These are phyloP conservation scores for Lamellibrachia luymesi DNA, from an alignment of 1,140 invertebrate genomes.

Conservation along the genomic window DNA sequence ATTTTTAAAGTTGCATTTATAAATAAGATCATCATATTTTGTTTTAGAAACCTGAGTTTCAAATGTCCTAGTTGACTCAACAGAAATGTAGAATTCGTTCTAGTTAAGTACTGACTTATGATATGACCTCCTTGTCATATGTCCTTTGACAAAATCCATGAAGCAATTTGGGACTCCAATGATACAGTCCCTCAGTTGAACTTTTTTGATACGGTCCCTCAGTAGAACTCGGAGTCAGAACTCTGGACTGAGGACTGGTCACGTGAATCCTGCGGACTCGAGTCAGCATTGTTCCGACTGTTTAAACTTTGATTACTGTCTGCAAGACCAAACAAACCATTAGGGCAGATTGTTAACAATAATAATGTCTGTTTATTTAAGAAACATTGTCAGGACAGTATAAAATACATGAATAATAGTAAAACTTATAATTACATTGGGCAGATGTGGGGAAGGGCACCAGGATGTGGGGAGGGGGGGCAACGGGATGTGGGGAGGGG, in stretches of 20 bases:
- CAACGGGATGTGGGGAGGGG: too few relatives aligned
- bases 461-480: background rate
- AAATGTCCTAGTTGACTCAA: background rate
- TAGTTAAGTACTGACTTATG: background rate
- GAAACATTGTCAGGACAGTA: background rate
- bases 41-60: background rate
- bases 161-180: background rate
- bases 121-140: background rate
- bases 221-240: conserved; percentile 55
- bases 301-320: conserved; percentile 36
- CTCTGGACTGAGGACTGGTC: conserved; percentile 52
- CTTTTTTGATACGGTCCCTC: conserved; percentile 4
- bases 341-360: background rate
- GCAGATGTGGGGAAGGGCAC: background rate
- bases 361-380: background rate
- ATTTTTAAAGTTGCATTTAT: background rate
- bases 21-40: background rate
- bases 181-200: background rate
- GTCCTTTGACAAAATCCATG: background rate
- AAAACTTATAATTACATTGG: background rate
- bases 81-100: background rate
- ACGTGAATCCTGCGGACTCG: conserved; percentile 37
- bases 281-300: conserved; percentile 31
- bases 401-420: background rate
- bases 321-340: conserved; percentile 29